These are phyloP conservation scores for Diploptera punctata DNA, from an alignment of 2,888 invertebrate genomes.

Conservation along the genomic window DNA sequence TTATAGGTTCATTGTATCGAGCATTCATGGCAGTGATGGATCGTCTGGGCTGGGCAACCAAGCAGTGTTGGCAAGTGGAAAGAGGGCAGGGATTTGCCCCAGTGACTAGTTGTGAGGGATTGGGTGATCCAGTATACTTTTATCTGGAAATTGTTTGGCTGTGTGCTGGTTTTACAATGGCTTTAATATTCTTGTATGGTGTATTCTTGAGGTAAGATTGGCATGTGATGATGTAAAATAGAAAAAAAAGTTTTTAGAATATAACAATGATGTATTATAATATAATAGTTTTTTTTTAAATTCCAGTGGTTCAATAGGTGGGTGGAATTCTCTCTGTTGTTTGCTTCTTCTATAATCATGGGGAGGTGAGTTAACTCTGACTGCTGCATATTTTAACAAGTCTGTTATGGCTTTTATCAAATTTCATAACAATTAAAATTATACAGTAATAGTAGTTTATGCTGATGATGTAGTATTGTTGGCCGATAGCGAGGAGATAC, in stretches of 20 bases:
- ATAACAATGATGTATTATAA: background rate
- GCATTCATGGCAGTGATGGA: slow-evolving; percentile 55
- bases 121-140: slow-evolving; percentile 81
- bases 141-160: slow-evolving; percentile 81
- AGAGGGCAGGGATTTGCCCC: slow-evolving; percentile 67
- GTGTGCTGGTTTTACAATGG: slow-evolving; percentile 73
- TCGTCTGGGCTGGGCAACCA: slow-evolving; percentile 53
- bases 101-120: slow-evolving; percentile 78
- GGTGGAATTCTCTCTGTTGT: slow-evolving; percentile 76
- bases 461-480: too few relatives aligned
- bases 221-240: too few relatives aligned
- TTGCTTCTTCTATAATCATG: slow-evolving; percentile 83
- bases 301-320: slow-evolving; percentile 68
- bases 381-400: too few relatives aligned
- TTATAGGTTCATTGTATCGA: slow-evolving; percentile 60
- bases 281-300: slow-evolving; percentile 40
- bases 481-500: too few relatives aligned
- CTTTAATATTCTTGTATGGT: slow-evolving; percentile 71
- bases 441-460: too few relatives aligned
- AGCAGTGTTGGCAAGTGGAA: slow-evolving; percentile 63
- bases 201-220: slow-evolving; percentile 66
- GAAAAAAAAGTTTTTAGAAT: too few relatives aligned
- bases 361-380: slow-evolving; percentile 62
- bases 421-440: too few relatives aligned
- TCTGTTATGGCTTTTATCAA: too few relatives aligned